Base-by-base conservation (phyloP, 1,140 invertebrate genomes). In the Pomacea maculata region DNA sequence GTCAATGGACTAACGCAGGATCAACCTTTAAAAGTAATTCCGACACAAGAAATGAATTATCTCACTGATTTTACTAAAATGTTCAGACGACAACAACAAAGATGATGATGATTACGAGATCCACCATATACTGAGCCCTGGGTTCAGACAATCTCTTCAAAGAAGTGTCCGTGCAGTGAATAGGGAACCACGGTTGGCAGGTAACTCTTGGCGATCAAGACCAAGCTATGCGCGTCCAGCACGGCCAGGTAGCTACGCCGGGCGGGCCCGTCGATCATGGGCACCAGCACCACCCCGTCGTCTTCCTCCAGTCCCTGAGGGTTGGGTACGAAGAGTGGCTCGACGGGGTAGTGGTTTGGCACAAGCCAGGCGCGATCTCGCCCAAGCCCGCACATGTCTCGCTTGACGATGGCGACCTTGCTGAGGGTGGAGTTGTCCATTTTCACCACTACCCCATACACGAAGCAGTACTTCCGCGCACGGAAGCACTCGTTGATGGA, bases 91-190 rank as follows among this genome's bases (percentile, higher is more conserved):
- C 25, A 54, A 14, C 57, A 7, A 14, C 54, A 14, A 21, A 25
- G 14, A 21, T 25, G 12, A 12, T n/a, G 21, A 21, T 11, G 6
- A n/a, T 70, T 21, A 25, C 67, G 9, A 34, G 1, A 17, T 12
- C 21, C 12, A 6, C 29, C 0, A n/a, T 12, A n/a, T 6, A 14
- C 10, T 4, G 7, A 52, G 14, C 21, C 14, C 7, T 15, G 21
- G 63, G 19, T 17, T 84, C 74, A 84, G 17, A 76, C 21, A 57
- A 85, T 72, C 29, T 86, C 83, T 1, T 82, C 75, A 74, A 90
- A 89, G 79, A 88, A 89, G 75, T 84, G 75, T 45, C 89, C 89
- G 82, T 90, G 89, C 12, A 90, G 75, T 61, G 85, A 86, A 74
- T 86, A 89, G 19, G 89, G 89, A 14, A 90, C 79, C 14, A 83